phyloP scores from a whole-genome alignment of 2,113 vertebrate genomes.

The Kryptolebias marmoratus region DNA sequence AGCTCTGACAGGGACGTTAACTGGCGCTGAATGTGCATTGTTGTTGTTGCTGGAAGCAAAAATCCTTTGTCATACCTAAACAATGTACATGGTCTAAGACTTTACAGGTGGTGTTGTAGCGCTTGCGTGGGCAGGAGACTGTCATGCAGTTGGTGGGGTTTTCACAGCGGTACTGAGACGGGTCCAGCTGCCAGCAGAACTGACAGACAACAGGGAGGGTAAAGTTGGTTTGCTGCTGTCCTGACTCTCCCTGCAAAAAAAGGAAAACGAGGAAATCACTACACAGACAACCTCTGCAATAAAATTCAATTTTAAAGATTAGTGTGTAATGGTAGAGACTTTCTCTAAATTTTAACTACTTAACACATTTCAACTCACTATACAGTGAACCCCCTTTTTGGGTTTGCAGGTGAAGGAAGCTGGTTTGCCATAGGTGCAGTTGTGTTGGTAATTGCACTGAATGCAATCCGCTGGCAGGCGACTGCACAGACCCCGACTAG shows the following conservation, averaged over 20 bases:
- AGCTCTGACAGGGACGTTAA: neutral
- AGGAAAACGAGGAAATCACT: neutral
- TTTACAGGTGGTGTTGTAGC: slow-evolving; percentile 87
- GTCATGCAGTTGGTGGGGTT: slow-evolving; percentile 91
- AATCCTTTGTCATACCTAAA: slow-evolving; percentile 80
- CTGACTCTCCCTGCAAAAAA: slow-evolving; percentile 80
- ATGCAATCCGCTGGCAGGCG: slow-evolving; percentile 89
- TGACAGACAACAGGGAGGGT: slow-evolving; percentile 88
- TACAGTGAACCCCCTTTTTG: slow-evolving; percentile 87
- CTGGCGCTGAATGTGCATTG: neutral
- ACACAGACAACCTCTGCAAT: neutral
- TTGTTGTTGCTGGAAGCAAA: neutral
- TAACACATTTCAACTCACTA: slow-evolving; percentile 82
- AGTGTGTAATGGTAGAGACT: neutral
- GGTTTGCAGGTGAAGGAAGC: slow-evolving; percentile 85
- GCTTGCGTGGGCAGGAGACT: slow-evolving; percentile 90
- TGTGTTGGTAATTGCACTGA: slow-evolving; percentile 85
- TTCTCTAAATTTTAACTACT: neutral
- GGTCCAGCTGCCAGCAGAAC: slow-evolving; percentile 97
- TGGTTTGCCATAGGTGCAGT: slow-evolving; percentile 88
- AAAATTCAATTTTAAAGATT: too few species aligned
- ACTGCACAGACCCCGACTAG: slow-evolving; percentile 88
- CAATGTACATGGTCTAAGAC: slow-evolving; percentile 91
- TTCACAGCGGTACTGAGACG: slow-evolving; percentile 87
- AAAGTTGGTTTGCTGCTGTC: slow-evolving; percentile 83